These are phyloP conservation scores for Drosophila atripex DNA, from an alignment of 2,888 invertebrate species.

Conservation along the genomic window DNA sequence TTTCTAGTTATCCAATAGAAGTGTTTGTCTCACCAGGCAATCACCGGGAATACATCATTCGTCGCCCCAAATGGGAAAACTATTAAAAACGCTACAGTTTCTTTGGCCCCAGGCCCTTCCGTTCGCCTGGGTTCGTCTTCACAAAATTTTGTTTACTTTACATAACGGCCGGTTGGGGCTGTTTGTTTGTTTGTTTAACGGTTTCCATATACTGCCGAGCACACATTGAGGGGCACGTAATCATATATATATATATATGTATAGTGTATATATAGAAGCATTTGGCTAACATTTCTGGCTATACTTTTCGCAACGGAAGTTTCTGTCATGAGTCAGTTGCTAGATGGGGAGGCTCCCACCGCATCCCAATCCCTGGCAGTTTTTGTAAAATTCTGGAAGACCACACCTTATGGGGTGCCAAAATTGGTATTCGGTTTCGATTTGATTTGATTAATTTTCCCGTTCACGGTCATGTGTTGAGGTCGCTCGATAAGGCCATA, in stretches of 20 bases:
- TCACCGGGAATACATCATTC: conserved; percentile 56
- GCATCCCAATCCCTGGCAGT: conserved; percentile 21
- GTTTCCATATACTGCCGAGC: conserved; percentile 46
- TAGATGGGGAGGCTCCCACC: conserved; percentile 33
- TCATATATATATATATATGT: not conserved
- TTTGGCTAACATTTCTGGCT: conserved; percentile 49
- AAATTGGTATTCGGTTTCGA: conserved; percentile 17
- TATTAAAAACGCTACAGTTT: conserved; percentile 67
- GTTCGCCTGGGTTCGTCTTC: conserved; percentile 35
- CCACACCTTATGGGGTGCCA: conserved; percentile 42
- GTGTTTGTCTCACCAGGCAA: not conserved
- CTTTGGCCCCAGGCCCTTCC: conserved; percentile 31
- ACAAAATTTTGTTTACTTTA: conserved; percentile 60
- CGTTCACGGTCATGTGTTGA: conserved; percentile 65
- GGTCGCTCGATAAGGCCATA: conserved; percentile 60
- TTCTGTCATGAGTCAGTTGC: conserved; percentile 68
- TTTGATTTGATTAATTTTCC: conserved; percentile 56
- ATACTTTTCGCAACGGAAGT: conserved; percentile 73
- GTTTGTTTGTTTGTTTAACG: conserved; percentile 69
- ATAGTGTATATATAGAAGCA: conserved; percentile 47
- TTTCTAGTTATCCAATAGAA: not conserved
- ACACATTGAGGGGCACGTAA: conserved; percentile 9
- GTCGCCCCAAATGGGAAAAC: conserved; percentile 52
- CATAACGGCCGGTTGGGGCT: conserved; percentile 40
- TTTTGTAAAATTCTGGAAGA: conserved; percentile 6